phyloP scores from a whole-genome alignment of 2,888 invertebrate species.

The Ernsta delagoae region DNA sequence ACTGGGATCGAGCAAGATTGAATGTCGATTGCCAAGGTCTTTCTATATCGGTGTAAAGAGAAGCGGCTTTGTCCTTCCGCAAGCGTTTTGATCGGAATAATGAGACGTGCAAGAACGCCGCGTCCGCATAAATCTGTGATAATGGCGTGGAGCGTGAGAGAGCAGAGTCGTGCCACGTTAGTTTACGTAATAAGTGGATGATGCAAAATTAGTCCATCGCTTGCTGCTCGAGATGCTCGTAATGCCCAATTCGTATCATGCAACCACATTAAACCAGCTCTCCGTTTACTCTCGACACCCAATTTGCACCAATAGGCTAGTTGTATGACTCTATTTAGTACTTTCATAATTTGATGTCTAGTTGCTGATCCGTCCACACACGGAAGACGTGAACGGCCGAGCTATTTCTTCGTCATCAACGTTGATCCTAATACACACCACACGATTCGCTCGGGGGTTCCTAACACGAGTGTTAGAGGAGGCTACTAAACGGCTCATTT shows the following conservation, averaged over 20 bases:
- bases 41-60: slow-evolving; percentile 65
- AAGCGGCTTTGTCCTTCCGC: slow-evolving; percentile 58
- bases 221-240: slow-evolving; percentile 48
- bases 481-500: slow-evolving; percentile 58
- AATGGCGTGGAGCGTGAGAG: slow-evolving; percentile 77
- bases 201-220: slow-evolving; percentile 60
- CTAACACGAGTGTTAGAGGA: slow-evolving; percentile 50
- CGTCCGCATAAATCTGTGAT: slow-evolving; percentile 75
- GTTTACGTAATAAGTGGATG: slow-evolving; percentile 74
- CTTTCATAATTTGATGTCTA: slow-evolving; percentile 46
- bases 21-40: slow-evolving; percentile 69
- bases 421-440: slow-evolving; percentile 55
- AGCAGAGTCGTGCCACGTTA: slow-evolving; percentile 73
- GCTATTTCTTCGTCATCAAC: slow-evolving; percentile 58
- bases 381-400: slow-evolving; percentile 50
- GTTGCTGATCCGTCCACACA: slow-evolving; percentile 49
- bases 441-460: slow-evolving; percentile 61
- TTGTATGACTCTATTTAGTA: slow-evolving; percentile 52
- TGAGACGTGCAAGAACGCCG: slow-evolving; percentile 70
- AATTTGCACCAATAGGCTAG: slow-evolving; percentile 33
- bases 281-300: slow-evolving; percentile 23
- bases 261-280: slow-evolving; percentile 46
- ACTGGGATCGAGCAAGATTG: slow-evolving; percentile 57
- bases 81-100: slow-evolving; percentile 73
- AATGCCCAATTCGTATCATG: slow-evolving; percentile 60